phyloP scores from a whole-genome alignment of 35 echinoderm and acorn worm species.

The Lytechinus variegatus region DNA sequence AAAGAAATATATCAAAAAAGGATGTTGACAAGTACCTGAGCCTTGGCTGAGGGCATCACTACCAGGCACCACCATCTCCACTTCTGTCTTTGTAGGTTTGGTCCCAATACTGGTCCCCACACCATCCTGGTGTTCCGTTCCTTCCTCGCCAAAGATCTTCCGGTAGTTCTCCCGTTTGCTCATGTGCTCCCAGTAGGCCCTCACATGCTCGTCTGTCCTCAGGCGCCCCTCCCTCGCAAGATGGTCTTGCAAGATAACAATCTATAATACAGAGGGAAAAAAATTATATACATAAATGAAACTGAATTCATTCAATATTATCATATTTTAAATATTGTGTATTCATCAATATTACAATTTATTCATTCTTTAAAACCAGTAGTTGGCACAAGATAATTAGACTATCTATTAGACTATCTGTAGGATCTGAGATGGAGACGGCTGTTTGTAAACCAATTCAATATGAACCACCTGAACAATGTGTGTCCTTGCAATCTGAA shows the following conservation, averaged over 20 bases:
- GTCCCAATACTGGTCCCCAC: neutral
- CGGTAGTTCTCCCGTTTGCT: conserved; percentile 56
- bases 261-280: conserved; percentile 21
- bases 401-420: too few species aligned
- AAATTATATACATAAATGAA: neutral
- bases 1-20: too few species aligned
- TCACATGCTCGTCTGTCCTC: conserved; percentile 66
- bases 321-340: too few species aligned
- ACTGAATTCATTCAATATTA: neutral
- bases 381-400: too few species aligned
- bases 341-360: too few species aligned
- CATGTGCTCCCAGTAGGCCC: conserved; percentile 85
- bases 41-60: conserved; percentile 8
- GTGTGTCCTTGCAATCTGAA: too few species aligned
- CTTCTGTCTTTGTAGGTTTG: conserved; percentile 19
- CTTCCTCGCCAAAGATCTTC: conserved; percentile 62
- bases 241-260: conserved; percentile 73
- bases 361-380: too few species aligned
- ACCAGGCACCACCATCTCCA: neutral
- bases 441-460: too few species aligned
- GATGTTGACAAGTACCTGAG: neutral
- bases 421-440: too few species aligned
- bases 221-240: conserved; percentile 82
- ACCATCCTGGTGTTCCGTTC: neutral
- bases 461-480: too few species aligned